Evolutionary conservation across 2,888 invertebrate genomes (phyloP), one percentile per base, ranked within the genome.

Genomic region (Drosophila anomalata): DNA sequence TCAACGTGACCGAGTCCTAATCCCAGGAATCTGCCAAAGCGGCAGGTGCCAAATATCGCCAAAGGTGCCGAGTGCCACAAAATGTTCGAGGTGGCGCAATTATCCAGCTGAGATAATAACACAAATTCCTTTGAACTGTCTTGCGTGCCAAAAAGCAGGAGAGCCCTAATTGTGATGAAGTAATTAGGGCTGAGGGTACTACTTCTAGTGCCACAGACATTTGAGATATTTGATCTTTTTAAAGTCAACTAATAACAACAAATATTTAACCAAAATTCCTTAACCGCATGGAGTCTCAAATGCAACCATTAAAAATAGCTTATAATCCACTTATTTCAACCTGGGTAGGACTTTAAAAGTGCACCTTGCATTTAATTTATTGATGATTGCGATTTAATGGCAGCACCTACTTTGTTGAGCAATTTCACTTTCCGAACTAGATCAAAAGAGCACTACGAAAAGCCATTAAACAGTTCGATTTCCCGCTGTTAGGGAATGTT

Each of bases 1-100:
- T 56, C 54, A 68, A 73, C 73, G 73, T 73, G 73, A 69, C 74
- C 68, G 56, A 42, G 55, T 36, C 55, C 75, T 73, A 73, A 73
- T 73, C 73, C 69, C 44, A 33, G 52, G 73, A 67, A 73, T 73
- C 68, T 74, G 68, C 39, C 66, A 36, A 29, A 57, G 60, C 62
- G 55, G 55, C 72, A 69, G 72, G 53, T 69, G 72, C 63, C 51
- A 55, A 54, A 66, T 29, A 44, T 54, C 67, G 46, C 26, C 33
- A 41, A 42, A 61, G 61, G 59, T 57, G 58, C 57, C 33, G 22
- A 20, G 29, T 20, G 44, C 53, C 53, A 17, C 59, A 47, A 12
- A 33, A 42, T 42, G 17, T 22, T 7, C 36, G 14, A 39, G 8
- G 39, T 47, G 36, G 22, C 26, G 17, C 26, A 4, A 48, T 48